Evolutionary conservation across 2,797 vertebrate species (phyloP).

Genomic region (Babyrousa celebensis): DNA sequence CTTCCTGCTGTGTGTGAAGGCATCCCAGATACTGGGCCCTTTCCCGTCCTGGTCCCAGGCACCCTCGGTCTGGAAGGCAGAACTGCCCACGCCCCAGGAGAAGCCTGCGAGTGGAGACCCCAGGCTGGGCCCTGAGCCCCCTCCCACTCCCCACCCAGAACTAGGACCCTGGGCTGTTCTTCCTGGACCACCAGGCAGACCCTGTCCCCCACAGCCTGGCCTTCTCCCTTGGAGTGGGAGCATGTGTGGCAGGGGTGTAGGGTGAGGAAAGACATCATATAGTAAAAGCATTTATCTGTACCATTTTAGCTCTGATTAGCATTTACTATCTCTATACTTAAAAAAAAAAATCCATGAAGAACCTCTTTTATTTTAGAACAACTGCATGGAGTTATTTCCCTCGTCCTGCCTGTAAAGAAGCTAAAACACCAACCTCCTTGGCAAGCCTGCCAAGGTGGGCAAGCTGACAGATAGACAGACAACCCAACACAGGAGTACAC

Average conservation of each 20-base stretch:
- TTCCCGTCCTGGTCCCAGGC: slow-evolving; percentile 98
- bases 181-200: neutral
- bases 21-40: slow-evolving; percentile 98
- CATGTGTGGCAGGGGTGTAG: neutral
- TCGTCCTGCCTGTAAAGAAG: neutral
- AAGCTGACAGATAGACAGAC: neutral
- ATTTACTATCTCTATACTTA: neutral
- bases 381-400: neutral
- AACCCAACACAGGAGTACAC: neutral
- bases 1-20: slow-evolving; percentile 94
- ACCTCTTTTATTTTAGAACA: slow-evolving; percentile 1
- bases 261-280: neutral
- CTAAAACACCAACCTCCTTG: neutral
- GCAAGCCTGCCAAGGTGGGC: neutral
- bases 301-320: neutral
- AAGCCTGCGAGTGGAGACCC: slow-evolving; percentile 92
- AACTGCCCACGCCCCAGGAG: slow-evolving; percentile 97
- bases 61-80: slow-evolving; percentile 98
- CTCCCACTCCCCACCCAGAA: neutral
- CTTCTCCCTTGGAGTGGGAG: neutral
- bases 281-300: neutral
- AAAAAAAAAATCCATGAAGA: neutral
- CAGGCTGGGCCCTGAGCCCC: neutral
- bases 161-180: neutral
- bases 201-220: neutral